A percentile compares a stretch with the other conserved stretches of the same genome.
phyloP scores from a whole-genome alignment of 2,797 vertebrate species.

The Ataeniobius toweri region DNA sequence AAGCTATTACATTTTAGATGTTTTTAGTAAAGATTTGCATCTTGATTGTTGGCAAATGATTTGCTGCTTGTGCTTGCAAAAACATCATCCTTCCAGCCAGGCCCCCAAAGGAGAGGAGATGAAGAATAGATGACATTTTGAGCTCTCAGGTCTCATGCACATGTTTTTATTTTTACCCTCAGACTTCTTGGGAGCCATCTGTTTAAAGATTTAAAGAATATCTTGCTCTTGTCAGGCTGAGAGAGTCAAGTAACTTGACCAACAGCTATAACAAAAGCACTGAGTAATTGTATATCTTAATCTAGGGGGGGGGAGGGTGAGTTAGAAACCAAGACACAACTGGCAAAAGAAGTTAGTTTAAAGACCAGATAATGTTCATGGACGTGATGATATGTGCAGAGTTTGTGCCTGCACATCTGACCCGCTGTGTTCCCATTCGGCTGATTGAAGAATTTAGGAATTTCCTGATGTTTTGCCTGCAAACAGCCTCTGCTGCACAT shows the following conservation, averaged over 20 bases:
- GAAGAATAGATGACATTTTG: conserved; percentile 69
- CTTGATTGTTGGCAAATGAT: conserved; percentile 30
- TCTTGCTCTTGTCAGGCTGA: conserved; percentile 50
- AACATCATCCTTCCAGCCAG: conserved; percentile 60
- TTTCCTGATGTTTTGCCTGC: conserved; percentile 45
- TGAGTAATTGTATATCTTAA: conserved; percentile 58
- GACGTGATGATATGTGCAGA: conserved; percentile 15
- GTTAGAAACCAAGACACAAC: conserved; percentile 23
- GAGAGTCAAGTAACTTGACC: conserved; percentile 53
- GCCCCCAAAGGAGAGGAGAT: conserved; percentile 69
- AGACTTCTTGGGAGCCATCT: conserved; percentile 70
- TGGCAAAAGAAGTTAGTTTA: conserved; percentile 34
- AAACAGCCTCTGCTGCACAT: conserved; percentile 47
- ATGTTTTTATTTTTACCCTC: conserved; percentile 75
- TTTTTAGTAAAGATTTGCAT: conserved; percentile 26
- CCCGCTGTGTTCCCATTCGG: conserved; percentile 51
- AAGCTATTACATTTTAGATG: conserved; percentile 3
- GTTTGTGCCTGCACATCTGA: conserved; percentile 10
- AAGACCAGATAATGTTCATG: neutral
- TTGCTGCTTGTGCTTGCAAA: conserved; percentile 60
- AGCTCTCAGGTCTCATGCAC: conserved; percentile 63
- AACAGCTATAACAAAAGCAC: conserved; percentile 43
- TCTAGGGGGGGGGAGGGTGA: conserved; percentile 3
- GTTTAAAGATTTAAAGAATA: conserved; percentile 77
- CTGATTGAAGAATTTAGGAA: conserved; percentile 45